These are phyloP conservation scores for Nyctibius grandis DNA, from an alignment of 2,797 vertebrate genomes.

Conservation along the genomic window DNA sequence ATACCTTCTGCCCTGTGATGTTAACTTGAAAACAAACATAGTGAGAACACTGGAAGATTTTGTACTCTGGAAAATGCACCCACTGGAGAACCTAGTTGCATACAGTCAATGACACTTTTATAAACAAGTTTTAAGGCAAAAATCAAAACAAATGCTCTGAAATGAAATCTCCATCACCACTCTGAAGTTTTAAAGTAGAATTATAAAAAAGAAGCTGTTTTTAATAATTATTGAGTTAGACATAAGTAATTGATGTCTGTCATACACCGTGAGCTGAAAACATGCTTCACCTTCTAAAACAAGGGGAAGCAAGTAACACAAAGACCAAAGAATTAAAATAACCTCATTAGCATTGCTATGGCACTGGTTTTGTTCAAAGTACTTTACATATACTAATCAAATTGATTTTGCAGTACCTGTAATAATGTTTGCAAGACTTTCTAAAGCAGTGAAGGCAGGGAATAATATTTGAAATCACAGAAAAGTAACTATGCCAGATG, in stretches of 20 bases:
- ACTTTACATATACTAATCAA: neutral
- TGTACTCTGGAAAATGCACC: neutral
- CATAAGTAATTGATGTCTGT: neutral
- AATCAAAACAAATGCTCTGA: neutral
- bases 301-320: neutral
- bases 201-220: neutral
- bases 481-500: neutral
- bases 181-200: neutral
- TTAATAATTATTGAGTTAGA: neutral
- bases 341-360: neutral
- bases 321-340: neutral
- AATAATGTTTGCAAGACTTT: neutral
- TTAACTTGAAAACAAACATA: constrained; percentile 22
- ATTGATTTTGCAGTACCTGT: neutral
- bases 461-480: neutral
- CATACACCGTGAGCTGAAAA: neutral
- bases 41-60: neutral
- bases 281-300: neutral
- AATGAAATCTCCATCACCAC: neutral
- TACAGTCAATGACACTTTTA: neutral
- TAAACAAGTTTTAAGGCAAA: neutral
- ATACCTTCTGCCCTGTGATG: neutral
- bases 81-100: neutral
- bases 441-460: neutral
- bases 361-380: neutral